A percentile compares a stretch with the other conserved stretches of the same genome.
phyloP scores from a whole-genome alignment of 1,140 invertebrate species.

The Diabrotica virgifera region DNA sequence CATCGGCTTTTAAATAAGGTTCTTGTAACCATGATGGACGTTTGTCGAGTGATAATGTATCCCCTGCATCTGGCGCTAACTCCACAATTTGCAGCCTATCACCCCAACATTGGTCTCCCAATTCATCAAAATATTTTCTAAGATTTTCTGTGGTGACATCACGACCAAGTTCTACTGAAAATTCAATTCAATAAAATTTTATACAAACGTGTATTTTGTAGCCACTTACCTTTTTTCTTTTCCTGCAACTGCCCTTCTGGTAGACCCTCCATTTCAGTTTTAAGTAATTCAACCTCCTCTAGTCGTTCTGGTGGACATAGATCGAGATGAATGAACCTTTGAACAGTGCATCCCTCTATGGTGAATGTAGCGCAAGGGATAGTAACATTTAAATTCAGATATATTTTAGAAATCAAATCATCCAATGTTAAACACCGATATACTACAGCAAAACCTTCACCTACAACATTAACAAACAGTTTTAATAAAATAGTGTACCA shows the following conservation, averaged over 20 bases:
- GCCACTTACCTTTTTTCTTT: not conserved
- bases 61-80: slow-evolving; percentile 21
- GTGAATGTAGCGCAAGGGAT: slow-evolving; percentile 22
- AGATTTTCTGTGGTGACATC: slow-evolving; percentile 17
- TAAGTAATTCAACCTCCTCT: slow-evolving; percentile 17
- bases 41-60: slow-evolving; percentile 12
- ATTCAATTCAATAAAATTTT: not conserved
- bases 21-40: slow-evolving; percentile 25
- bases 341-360: slow-evolving; percentile 30
- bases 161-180: not conserved
- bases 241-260: not conserved
- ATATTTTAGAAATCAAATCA: slow-evolving; percentile 24
- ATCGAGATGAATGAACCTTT: slow-evolving; percentile 33
- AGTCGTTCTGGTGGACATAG: slow-evolving; percentile 30
- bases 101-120: slow-evolving; percentile 1
- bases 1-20: slow-evolving; percentile 18
- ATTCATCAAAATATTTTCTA: slow-evolving; percentile 15
- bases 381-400: slow-evolving; percentile 19
- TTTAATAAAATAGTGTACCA: too few species aligned
- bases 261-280: slow-evolving; percentile 8
- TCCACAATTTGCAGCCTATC: slow-evolving; percentile 19
- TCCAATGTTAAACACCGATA: slow-evolving; percentile 27
- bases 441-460: slow-evolving; percentile 28
- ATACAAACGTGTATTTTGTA: not conserved
- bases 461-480: slow-evolving; percentile 14